Conservation (phyloP, 1,140 invertebrate species). For the Ylistrum balloti region DNA sequence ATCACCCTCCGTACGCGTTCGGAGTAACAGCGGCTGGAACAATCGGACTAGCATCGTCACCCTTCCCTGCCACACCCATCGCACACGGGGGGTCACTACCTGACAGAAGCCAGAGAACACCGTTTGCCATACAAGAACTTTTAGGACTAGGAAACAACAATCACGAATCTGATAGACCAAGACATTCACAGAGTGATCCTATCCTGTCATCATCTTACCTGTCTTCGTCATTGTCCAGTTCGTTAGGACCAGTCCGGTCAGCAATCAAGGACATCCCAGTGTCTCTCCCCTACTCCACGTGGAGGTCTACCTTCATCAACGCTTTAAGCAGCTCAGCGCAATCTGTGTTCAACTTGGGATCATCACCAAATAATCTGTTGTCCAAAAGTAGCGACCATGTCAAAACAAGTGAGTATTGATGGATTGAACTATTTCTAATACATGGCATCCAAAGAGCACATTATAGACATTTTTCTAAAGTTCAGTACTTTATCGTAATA, state of each 20-base stretch:
- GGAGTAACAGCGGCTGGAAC: conserved; percentile 55
- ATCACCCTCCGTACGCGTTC: conserved; percentile 58
- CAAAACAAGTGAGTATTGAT: conserved; percentile 52
- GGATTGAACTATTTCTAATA: too few relatives aligned
- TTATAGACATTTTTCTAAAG: too few relatives aligned
- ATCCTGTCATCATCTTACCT: conserved; percentile 55
- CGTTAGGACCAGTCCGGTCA: conserved; percentile 46
- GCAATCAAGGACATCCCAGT: conserved; percentile 54
- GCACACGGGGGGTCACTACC: conserved; percentile 30
- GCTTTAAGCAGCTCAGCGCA: conserved; percentile 60
- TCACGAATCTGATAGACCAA: conserved; percentile 56
- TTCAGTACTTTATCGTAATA: too few relatives aligned
- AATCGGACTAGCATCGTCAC: conserved; percentile 49
- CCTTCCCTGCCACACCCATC: conserved; percentile 51
- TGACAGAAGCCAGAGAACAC: conserved; percentile 54
- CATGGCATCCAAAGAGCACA: too few relatives aligned
- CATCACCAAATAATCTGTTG: not conserved
- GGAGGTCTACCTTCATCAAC: conserved; percentile 60
- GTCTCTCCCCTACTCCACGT: conserved; percentile 55
- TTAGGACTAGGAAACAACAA: conserved; percentile 58
- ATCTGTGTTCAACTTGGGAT: conserved; percentile 55
- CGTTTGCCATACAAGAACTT: conserved; percentile 62
- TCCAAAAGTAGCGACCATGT: conserved; percentile 44
- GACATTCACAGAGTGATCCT: conserved; percentile 56
- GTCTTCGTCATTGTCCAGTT: conserved; percentile 50